These are phyloP conservation scores for Penelope pileata DNA, from an alignment of 2,113 vertebrate genomes.

Conservation along the genomic window DNA sequence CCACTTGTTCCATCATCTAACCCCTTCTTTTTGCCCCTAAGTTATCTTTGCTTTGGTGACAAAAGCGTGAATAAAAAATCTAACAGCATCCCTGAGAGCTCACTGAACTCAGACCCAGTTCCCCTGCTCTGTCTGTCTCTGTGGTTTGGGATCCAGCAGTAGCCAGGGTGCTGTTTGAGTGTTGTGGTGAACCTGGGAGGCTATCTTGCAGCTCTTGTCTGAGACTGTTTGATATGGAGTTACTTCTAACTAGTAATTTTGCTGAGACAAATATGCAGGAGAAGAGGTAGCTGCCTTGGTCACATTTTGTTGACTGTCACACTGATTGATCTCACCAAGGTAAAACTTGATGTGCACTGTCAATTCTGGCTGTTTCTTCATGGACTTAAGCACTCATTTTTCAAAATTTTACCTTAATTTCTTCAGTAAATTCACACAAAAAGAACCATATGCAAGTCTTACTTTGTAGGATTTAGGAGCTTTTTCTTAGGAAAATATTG, in stretches of 20 bases:
- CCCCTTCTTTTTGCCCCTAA: neutral
- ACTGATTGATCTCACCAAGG: neutral
- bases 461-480: neutral
- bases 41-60: neutral
- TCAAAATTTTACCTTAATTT: neutral
- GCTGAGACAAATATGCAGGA: fast-evolving
- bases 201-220: neutral
- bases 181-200: neutral
- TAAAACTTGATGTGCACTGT: neutral
- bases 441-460: neutral
- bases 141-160: neutral
- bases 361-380: neutral
- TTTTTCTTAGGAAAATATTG: neutral
- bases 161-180: neutral
- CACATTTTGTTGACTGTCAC: neutral
- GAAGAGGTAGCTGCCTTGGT: neutral
- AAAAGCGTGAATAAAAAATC: neutral
- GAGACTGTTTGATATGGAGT: neutral
- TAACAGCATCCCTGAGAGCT: neutral
- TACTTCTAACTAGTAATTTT: neutral
- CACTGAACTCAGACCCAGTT: neutral
- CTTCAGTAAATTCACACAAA: neutral
- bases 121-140: neutral
- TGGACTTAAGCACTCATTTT: neutral
- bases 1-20: neutral